A percentile compares a stretch with the other conserved stretches of the same genome.
Conservation (phyloP, 2,888 invertebrate species). For the Meganola albula region DNA sequence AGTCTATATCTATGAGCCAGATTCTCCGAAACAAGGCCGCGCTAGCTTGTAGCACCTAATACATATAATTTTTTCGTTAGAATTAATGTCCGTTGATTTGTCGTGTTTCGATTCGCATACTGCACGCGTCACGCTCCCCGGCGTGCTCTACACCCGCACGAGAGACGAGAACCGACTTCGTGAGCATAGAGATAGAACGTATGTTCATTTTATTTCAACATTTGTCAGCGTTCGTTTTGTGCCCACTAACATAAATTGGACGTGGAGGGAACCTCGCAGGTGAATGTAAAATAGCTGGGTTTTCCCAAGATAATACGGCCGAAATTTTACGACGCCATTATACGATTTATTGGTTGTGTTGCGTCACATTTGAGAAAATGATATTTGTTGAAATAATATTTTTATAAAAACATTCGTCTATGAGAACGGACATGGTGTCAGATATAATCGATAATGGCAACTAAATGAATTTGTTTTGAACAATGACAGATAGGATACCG, state of each 20-base stretch:
- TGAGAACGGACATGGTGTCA: constrained; percentile 16
- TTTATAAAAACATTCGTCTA: constrained; percentile 38
- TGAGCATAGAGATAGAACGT: constrained; percentile 72
- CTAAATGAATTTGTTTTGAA: too few species aligned
- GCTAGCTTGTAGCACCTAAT: too few species aligned
- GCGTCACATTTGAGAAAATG: constrained; percentile 65
- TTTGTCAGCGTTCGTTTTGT: constrained; percentile 78
- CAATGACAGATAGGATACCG: too few species aligned
- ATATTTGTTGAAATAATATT: constrained; percentile 60
- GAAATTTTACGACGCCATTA: constrained; percentile 76
- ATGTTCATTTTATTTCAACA: constrained; percentile 77
- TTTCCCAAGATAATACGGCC: constrained; percentile 74
- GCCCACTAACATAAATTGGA: constrained; percentile 78
- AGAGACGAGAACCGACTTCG: constrained; percentile 60
- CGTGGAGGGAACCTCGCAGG: constrained; percentile 74
- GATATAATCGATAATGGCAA: too few species aligned
- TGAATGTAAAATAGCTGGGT: constrained; percentile 76
- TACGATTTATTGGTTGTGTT: constrained; percentile 72
- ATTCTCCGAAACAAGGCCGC: too few species aligned
- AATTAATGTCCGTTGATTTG: too few species aligned
- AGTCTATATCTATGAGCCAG: too few species aligned
- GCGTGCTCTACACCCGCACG: constrained; percentile 31
- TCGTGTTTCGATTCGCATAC: too few species aligned
- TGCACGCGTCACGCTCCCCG: constrained; percentile 17
- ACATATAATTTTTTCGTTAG: too few species aligned